These are phyloP conservation scores for Calidris pygmaea DNA, from an alignment of 2,113 vertebrate species.

Conservation along the genomic window DNA sequence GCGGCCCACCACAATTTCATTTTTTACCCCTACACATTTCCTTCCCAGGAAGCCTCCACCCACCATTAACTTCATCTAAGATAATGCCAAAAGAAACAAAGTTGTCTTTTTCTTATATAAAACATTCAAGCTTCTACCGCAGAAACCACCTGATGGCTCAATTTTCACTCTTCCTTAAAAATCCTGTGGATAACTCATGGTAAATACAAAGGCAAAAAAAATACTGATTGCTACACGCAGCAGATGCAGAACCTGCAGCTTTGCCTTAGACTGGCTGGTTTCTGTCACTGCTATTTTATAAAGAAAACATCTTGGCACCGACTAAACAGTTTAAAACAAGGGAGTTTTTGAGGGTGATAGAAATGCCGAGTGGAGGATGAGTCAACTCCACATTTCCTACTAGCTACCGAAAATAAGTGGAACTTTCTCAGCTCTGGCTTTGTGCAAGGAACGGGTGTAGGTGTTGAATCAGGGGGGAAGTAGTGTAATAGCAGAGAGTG, in stretches of 20 bases:
- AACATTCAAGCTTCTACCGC: constrained; percentile 18
- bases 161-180: constrained; percentile 56
- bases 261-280: not conserved
- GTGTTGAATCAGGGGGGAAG: constrained; percentile 25
- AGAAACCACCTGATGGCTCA: constrained; percentile 60
- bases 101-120: not conserved
- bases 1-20: constrained; percentile 36
- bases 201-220: constrained; percentile 44
- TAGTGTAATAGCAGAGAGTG: not conserved
- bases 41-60: constrained; percentile 67
- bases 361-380: not conserved
- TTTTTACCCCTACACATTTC: constrained; percentile 65
- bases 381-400: not conserved
- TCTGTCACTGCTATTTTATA: constrained; percentile 13
- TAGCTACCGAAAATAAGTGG: not conserved
- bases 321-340: constrained; percentile 60
- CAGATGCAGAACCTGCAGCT: constrained; percentile 19
- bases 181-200: not conserved
- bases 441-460: not conserved
- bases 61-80: constrained; percentile 64
- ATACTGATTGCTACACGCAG: not conserved
- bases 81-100: constrained; percentile 75
- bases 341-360: constrained; percentile 7
- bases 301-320: constrained; percentile 41
- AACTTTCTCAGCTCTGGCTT: constrained; percentile 17